Evolutionary conservation across 2,888 invertebrate species (phyloP), one percentile per base, ranked within the genome.

Genomic region (Merodon equestris): DNA sequence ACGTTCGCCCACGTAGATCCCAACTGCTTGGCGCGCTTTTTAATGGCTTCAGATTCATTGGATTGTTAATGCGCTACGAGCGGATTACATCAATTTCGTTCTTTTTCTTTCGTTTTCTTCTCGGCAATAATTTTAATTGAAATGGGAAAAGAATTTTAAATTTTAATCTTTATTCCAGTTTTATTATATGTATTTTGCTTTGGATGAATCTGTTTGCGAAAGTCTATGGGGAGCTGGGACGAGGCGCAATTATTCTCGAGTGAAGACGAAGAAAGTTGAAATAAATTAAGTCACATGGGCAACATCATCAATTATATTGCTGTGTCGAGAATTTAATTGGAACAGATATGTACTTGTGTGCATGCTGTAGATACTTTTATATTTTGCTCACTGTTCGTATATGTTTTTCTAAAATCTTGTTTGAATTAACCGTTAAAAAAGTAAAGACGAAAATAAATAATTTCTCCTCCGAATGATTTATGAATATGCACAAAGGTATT

Each of bases 51-150:
- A 53, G 75, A 81, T 81, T 75, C 81, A 81, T 75, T 75, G 71
- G 60, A 57, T 75, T 71, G 53, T 67, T 81, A 75, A 81, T 81
- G 70, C 75, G 51, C 57, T 56, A 60, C 66, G 71, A 81, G 75
- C 56, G 66, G 61, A 81, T 75, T 71, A 73, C 73, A 77, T 72
- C 51, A 72, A 77, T 77, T 71, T 74, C 14, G 45, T 48, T 57
- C 56, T 75, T 51, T 50, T 56, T 40, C 48, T 9, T 10, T 36
- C 9, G 58, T 42, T 44, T 53, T 13, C 63, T 57, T 71, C 54
- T 40, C 57, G 54, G 66, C 61, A 81, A 76, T 76, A 58, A 76
- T 72, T 76, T 76, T 81, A 81, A 81, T 81, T 81, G 81, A 67
- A 72, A 67, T 68, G 60, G 67, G 72, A 71, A 76, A 68, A 72